A percentile compares a stretch with the other conserved stretches of the same genome.
These are phyloP conservation scores for Celastrina argiolus DNA, from an alignment of 2,888 invertebrate species.

Conservation along the genomic window DNA sequence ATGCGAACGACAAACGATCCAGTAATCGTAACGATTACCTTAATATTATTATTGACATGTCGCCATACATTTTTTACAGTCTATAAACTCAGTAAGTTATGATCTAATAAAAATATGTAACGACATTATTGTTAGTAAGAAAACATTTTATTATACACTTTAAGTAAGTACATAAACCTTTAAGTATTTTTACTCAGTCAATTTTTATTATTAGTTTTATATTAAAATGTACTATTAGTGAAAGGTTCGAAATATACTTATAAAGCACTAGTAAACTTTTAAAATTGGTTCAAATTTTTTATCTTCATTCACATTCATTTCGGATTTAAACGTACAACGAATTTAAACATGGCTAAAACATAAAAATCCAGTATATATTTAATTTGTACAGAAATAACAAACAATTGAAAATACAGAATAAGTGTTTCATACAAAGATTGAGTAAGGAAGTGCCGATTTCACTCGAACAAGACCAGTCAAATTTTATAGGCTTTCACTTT, in stretches of 20 bases:
- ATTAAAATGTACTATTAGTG: no score
- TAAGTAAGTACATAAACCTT: not conserved
- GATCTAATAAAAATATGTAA: constrained; percentile 18
- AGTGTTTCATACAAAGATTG: constrained; percentile 23
- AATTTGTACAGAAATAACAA: not conserved
- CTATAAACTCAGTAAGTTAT: constrained; percentile 19
- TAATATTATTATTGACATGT: constrained; percentile 21
- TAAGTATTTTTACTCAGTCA: no score
- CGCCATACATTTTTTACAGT: constrained; percentile 2
- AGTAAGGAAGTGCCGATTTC: constrained; percentile 35
- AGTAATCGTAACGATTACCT: constrained; percentile 18
- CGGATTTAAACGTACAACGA: no score
- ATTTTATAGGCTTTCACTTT: constrained; percentile 60
- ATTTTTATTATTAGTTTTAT: no score
- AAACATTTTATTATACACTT: not conserved
- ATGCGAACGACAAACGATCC: not conserved
- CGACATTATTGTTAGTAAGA: constrained; percentile 17
- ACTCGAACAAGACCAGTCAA: constrained; percentile 45
- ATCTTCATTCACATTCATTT: no score
- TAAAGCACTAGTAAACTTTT: no score
- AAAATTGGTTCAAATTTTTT: no score
- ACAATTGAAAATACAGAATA: constrained; percentile 26
- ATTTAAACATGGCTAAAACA: no score
- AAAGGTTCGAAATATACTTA: no score
- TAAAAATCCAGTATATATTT: not conserved